Conservation (phyloP, 35 echinoderm and acorn worm genomes). For the Lytechinus variegatus region DNA sequence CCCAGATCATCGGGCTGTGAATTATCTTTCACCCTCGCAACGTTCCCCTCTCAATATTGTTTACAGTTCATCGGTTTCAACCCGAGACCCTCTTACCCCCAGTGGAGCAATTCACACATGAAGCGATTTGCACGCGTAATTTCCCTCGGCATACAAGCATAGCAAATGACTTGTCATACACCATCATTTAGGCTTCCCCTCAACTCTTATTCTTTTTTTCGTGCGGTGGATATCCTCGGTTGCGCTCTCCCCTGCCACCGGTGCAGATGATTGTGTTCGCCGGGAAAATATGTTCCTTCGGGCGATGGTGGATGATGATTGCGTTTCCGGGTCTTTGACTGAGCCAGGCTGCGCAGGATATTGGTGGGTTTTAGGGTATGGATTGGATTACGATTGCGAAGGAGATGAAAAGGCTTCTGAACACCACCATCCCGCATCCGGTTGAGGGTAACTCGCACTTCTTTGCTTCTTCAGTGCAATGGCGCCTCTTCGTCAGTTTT, state of each 20-base stretch:
- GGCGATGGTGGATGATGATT: not conserved
- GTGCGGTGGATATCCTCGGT: not conserved
- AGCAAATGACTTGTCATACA: slow-evolving; percentile 29
- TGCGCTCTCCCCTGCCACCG: not conserved
- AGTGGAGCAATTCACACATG: slow-evolving; percentile 26
- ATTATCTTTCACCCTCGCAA: not conserved
- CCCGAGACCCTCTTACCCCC: not conserved
- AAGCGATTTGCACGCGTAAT: slow-evolving; percentile 44
- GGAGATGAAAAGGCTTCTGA: not conserved
- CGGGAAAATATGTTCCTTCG: not conserved
- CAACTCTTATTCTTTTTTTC: not conserved
- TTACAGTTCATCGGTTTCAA: not conserved
- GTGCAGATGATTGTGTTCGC: not conserved
- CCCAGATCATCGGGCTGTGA: not conserved
- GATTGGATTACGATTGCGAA: not conserved
- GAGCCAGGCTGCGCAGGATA: not conserved
- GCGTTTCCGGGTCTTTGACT: slow-evolving; percentile 3
- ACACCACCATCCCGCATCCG: not conserved
- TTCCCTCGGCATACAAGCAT: slow-evolving; percentile 30
- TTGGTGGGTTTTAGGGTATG: not conserved
- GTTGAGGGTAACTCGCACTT: not conserved
- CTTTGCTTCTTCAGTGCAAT: not conserved
- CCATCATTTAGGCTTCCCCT: not conserved
- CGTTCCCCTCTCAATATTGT: not conserved
- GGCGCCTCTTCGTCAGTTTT: not conserved